phyloP scores from a whole-genome alignment of 37 sponge, comb jelly and placozoan genomes.

The Aplysina aerophoba region DNA sequence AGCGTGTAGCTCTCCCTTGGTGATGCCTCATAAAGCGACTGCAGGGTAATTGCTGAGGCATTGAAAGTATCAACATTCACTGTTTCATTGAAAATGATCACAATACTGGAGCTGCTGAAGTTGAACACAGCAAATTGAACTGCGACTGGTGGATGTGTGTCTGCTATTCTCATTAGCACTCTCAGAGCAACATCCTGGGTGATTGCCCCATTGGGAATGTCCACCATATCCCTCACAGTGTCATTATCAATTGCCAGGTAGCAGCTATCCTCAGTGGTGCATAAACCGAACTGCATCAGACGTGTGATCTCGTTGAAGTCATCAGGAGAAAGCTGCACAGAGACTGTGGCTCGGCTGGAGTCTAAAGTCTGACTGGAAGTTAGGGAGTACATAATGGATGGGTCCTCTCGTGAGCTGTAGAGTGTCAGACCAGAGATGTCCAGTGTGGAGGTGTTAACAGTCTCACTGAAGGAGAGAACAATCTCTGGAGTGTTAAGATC shows the following conservation, averaged over 20 bases:
- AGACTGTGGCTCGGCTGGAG: constrained; percentile 48
- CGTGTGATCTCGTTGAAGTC: constrained; percentile 81
- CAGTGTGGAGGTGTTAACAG: constrained; percentile 74
- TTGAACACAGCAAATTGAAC: constrained; percentile 67
- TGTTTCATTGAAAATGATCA: constrained; percentile 81
- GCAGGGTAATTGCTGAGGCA: constrained; percentile 68
- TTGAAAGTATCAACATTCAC: constrained; percentile 63
- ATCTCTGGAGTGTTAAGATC: constrained; percentile 61
- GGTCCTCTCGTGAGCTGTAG: neutral
- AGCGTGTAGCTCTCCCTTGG: constrained; percentile 74
- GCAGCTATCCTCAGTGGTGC: constrained; percentile 49
- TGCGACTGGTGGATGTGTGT: constrained; percentile 33
- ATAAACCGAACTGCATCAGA: constrained; percentile 35
- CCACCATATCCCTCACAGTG: constrained; percentile 75
- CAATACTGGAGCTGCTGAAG: constrained; percentile 58
- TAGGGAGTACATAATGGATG: constrained; percentile 47
- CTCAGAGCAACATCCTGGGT: neutral
- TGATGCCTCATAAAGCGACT: constrained; percentile 58
- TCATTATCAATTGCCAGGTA: constrained; percentile 48
- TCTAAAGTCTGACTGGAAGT: constrained; percentile 32
- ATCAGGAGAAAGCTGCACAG: constrained; percentile 55
- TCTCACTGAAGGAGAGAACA: constrained; percentile 72
- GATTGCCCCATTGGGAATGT: constrained; percentile 48
- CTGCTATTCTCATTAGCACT: neutral
- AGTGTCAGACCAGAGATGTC: constrained; percentile 61